These are phyloP conservation scores for Lochmaea crataegi DNA, from an alignment of 2,888 invertebrate species.

Conservation along the genomic window DNA sequence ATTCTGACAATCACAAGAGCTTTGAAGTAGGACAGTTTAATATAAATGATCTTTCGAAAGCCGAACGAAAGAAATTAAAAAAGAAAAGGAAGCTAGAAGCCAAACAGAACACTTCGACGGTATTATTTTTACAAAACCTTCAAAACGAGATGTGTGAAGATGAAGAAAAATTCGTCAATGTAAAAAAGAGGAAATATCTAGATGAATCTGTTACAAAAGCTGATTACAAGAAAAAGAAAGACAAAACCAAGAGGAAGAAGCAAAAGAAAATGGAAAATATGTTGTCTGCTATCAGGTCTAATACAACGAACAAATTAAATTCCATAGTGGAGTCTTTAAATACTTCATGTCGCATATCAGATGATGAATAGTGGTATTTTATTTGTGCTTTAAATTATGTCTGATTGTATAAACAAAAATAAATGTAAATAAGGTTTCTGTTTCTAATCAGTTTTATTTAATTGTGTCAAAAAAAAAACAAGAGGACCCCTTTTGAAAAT, in stretches of 20 bases:
- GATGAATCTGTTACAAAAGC: conserved; percentile 49
- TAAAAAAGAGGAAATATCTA: conserved; percentile 56
- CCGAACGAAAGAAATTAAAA: conserved; percentile 58
- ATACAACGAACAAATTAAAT: conserved; percentile 47
- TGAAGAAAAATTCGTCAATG: conserved; percentile 48
- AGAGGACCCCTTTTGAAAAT: no score
- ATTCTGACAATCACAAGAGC: conserved; percentile 54
- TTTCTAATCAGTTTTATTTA: no score
- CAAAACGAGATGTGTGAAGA: conserved; percentile 41
- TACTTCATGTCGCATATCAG: conserved; percentile 59
- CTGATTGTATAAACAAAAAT: no score
- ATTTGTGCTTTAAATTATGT: background rate
- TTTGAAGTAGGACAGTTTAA: conserved; percentile 57
- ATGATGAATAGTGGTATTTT: conserved; percentile 49
- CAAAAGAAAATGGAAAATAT: conserved; percentile 52
- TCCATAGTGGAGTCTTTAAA: conserved; percentile 57
- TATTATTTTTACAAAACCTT: conserved; percentile 50
- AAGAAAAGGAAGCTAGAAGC: conserved; percentile 57
- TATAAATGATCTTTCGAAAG: conserved; percentile 58
- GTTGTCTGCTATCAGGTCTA: background rate
- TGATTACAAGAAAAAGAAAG: conserved; percentile 48
- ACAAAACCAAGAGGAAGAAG: conserved; percentile 49
- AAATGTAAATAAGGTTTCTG: no score
- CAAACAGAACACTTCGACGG: conserved; percentile 49
- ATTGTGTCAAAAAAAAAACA: no score